A percentile compares a stretch with the other conserved stretches of the same genome.
Conservation (phyloP, 2,797 vertebrate genomes). For the Oryzias sinensis region DNA sequence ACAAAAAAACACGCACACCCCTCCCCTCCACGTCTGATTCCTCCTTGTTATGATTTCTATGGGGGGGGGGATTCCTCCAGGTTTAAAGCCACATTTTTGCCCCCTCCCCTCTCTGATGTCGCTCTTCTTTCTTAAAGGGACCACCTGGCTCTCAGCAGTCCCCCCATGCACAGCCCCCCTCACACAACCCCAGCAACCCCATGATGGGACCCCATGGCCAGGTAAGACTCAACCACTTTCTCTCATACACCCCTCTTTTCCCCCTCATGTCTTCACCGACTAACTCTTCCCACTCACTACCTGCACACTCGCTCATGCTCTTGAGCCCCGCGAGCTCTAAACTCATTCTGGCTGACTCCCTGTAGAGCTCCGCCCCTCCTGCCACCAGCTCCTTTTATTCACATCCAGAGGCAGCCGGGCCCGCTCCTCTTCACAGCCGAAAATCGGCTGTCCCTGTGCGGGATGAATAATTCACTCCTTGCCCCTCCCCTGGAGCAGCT, state of each 20-base stretch:
- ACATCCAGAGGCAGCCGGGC: slow-evolving; percentile 52
- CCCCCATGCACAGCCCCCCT: slow-evolving; percentile 81
- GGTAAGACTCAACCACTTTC: slow-evolving; percentile 78
- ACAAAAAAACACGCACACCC: slow-evolving; percentile 16
- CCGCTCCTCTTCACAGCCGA: slow-evolving; percentile 50
- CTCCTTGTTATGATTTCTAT: slow-evolving; percentile 35
- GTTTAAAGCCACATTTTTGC: slow-evolving; percentile 48
- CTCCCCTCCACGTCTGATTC: slow-evolving; percentile 10
- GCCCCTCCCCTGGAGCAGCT: slow-evolving; percentile 71
- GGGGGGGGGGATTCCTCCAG: slow-evolving; percentile 50
- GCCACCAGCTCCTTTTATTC: slow-evolving; percentile 28
- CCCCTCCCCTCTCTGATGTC: slow-evolving; percentile 73
- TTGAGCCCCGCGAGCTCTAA: slow-evolving; percentile 31
- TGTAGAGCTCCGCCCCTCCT: slow-evolving; percentile 32
- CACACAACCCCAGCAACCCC: slow-evolving; percentile 84
- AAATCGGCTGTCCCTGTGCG: slow-evolving; percentile 53
- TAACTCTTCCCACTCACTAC: slow-evolving; percentile 46
- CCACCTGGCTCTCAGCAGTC: slow-evolving; percentile 85
- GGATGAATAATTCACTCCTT: slow-evolving; percentile 79
- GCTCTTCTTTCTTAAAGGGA: slow-evolving; percentile 82
- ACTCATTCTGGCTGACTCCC: slow-evolving; percentile 44
- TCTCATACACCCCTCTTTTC: slow-evolving; percentile 50
- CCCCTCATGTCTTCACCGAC: slow-evolving; percentile 36
- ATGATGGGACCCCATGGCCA: slow-evolving; percentile 87
- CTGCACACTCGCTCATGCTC: slow-evolving; percentile 36